These are phyloP conservation scores for Ibidorhyncha struthersii DNA, from an alignment of 2,113 vertebrate genomes.

Conservation along the genomic window DNA sequence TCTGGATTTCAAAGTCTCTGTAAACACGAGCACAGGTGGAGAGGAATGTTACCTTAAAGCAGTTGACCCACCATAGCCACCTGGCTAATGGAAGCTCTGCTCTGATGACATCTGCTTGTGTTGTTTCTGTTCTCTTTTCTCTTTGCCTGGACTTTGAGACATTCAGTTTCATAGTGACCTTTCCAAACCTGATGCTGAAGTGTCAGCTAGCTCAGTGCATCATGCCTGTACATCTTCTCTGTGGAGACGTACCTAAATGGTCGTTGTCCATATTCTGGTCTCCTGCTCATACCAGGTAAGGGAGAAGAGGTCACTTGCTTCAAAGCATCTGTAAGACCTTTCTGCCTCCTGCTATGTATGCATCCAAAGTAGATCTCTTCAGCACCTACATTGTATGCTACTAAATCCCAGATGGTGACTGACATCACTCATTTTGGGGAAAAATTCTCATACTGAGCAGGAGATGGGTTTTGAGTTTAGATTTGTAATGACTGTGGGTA, in stretches of 20 bases:
- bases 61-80: neutral
- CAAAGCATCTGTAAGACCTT: neutral
- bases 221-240: neutral
- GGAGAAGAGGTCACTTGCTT: neutral
- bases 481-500: neutral
- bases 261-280: neutral
- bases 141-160: conserved; percentile 18
- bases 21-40: neutral
- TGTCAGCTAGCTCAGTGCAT: neutral
- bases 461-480: neutral
- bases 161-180: conserved; percentile 51
- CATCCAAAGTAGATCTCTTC: neutral
- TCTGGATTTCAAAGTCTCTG: neutral
- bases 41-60: neutral
- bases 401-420: neutral
- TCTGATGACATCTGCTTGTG: conserved; percentile 41
- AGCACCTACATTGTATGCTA: neutral
- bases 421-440: neutral
- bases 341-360: neutral
- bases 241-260: neutral
- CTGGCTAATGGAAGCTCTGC: conserved; percentile 72
- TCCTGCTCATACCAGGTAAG: neutral
- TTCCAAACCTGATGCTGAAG: conserved; percentile 60
- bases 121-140: conserved; percentile 47
- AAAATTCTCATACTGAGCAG: neutral